Conservation (phyloP, 2,797 vertebrate species). For the Tenualosa ilisha region DNA sequence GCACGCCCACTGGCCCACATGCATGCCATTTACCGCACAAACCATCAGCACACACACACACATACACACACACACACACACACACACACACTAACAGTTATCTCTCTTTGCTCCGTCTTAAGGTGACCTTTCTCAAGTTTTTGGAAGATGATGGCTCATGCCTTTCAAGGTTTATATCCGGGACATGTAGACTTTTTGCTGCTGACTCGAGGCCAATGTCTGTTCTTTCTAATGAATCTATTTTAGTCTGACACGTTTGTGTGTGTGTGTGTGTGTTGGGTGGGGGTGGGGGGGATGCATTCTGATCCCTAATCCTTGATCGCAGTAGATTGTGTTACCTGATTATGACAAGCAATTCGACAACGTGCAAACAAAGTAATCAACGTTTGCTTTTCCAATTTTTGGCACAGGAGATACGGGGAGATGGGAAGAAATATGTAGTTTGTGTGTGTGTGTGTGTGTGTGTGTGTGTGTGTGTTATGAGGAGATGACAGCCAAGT, state of each 20-base stretch:
- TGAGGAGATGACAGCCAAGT: neutral
- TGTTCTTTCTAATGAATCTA: neutral
- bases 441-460: no score
- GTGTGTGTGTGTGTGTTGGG: no score
- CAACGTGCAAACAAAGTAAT: neutral
- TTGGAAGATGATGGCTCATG: neutral
- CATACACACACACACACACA: neutral
- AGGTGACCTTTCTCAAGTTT: constrained; percentile 12
- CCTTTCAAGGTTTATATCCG: neutral
- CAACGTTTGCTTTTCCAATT: neutral
- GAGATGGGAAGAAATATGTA: neutral
- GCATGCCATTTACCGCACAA: neutral
- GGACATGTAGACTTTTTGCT: neutral
- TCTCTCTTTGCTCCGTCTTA: neutral
- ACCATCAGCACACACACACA: neutral
- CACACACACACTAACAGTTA: neutral
- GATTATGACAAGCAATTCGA: neutral
- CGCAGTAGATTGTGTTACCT: neutral
- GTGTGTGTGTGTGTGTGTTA: no score
- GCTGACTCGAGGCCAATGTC: constrained; percentile 7
- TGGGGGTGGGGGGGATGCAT: neutral
- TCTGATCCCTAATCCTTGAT: neutral
- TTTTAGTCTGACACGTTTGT: constrained; percentile 4
- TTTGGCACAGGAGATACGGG: neutral
- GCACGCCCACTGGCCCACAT: neutral